Base-by-base conservation (phyloP, 2,797 vertebrate species). In the Syngnathus rostellatus region DNA sequence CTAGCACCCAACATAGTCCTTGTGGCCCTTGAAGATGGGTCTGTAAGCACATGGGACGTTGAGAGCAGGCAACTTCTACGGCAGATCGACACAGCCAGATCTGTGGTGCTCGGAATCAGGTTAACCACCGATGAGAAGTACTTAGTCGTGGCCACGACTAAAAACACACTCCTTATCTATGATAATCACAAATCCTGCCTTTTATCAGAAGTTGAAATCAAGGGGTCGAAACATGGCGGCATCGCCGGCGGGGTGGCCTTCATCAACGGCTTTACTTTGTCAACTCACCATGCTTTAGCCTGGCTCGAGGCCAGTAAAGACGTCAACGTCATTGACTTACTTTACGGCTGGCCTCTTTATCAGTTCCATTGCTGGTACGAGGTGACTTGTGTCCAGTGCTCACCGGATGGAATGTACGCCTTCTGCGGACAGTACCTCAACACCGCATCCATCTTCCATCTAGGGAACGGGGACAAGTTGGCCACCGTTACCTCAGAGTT, bases 311-410 rank as follows among this genome's bases (percentile, higher is more conserved):
- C 96, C 72, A 99, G 97, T 83, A 99, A 98, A 89, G 94, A 98
- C 1, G 93, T 99, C 74, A 98, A 94, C 14, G 95, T 99, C 61
- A 98, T 99, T 46, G 97, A 99, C 76, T 86, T 99, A 54, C 91
- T 95, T 38, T 99, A 98, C 0, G 96, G 97, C 1, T 98, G 97
- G 97, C 97, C 97, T 14, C 92, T 99, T 57, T 98, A 98, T 87
- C 96, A 98, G 77, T 98, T 99, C 83, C 97, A 98, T 77, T 99
- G 97, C 86, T 99, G 97, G 97, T 98, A 99, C 0, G 97, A 99
- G 83, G 96, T 99, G 68, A 99, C 97, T 10, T 98, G 95, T 59
- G 94, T 98, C 73, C 96, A 96, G 82, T 99, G 96, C 79, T 98
- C 97, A 43, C 93, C 94, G 64, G 97, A 99, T 3, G 97, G 97